Evolutionary conservation across 2,888 invertebrate species (phyloP).

Genomic region (Pollenia angustigena): DNA sequence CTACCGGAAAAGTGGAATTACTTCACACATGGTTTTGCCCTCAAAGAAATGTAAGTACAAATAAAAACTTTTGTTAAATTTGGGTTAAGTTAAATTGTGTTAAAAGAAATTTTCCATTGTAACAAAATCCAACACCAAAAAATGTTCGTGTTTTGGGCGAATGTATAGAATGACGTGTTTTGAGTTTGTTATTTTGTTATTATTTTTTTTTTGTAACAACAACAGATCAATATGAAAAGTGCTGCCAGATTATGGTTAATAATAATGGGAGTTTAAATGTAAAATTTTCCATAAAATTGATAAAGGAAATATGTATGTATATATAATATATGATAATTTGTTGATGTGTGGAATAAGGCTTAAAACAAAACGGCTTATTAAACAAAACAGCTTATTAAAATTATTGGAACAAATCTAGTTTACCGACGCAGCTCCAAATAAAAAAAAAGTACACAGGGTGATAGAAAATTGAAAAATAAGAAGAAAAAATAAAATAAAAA

Average conservation of each 20-base stretch:
- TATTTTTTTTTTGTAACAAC: conserved; percentile 27
- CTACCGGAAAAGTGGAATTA: conserved; percentile 56
- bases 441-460: too few relatives aligned
- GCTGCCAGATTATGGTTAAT: conserved; percentile 35
- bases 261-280: too few relatives aligned
- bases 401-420: too few relatives aligned
- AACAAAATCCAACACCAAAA: neutral
- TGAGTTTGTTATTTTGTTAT: conserved; percentile 48
- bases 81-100: conserved; percentile 1
- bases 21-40: conserved; percentile 50
- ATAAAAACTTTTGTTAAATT: neutral
- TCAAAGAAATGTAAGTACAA: conserved; percentile 64
- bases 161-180: conserved; percentile 43
- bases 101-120: conserved; percentile 51
- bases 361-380: too few relatives aligned
- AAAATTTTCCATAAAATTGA: too few relatives aligned
- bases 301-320: too few relatives aligned
- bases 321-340: too few relatives aligned
- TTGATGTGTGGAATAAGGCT: too few relatives aligned
- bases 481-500: too few relatives aligned
- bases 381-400: too few relatives aligned
- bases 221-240: neutral
- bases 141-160: conserved; percentile 1
- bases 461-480: too few relatives aligned
- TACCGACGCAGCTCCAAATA: too few relatives aligned